Evolutionary conservation across 2,888 invertebrate species (phyloP).

Genomic region (Nymphalis polychloros): DNA sequence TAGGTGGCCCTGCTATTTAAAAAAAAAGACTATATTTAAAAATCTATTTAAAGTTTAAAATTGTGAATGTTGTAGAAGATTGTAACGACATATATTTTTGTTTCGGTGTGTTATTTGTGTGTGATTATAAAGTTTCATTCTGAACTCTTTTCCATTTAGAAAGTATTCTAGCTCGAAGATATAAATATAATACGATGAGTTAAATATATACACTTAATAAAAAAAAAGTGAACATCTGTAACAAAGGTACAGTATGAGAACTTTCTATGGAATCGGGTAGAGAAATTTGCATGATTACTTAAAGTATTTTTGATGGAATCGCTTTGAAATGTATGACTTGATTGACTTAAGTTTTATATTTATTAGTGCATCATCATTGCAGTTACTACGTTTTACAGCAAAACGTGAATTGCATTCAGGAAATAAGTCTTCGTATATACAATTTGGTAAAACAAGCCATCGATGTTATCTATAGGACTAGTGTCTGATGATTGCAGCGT

Average conservation of each 20-base stretch:
- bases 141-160: not conserved
- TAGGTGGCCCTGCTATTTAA: too few species aligned
- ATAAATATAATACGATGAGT: too few species aligned
- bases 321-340: not conserved
- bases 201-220: too few species aligned
- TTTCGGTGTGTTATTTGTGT: not conserved
- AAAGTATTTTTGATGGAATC: not conserved
- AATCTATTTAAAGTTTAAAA: too few species aligned
- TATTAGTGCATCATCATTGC: not conserved
- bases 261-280: not conserved
- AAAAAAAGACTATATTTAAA: too few species aligned
- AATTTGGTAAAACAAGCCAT: too few species aligned
- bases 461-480: too few species aligned
- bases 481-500: too few species aligned
- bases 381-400: not conserved
- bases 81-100: too few species aligned
- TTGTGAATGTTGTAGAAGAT: too few species aligned
- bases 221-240: too few species aligned
- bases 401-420: not conserved
- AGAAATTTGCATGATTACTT: conserved; percentile 3
- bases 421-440: too few species aligned
- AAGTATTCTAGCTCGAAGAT: not conserved
- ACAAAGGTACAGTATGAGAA: not conserved
- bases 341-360: not conserved
- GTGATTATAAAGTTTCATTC: not conserved